Evolutionary conservation across 2,888 invertebrate genomes (phyloP), one percentile per base, ranked within the genome.

Genomic region (Cosmorhoe ocellata): DNA sequence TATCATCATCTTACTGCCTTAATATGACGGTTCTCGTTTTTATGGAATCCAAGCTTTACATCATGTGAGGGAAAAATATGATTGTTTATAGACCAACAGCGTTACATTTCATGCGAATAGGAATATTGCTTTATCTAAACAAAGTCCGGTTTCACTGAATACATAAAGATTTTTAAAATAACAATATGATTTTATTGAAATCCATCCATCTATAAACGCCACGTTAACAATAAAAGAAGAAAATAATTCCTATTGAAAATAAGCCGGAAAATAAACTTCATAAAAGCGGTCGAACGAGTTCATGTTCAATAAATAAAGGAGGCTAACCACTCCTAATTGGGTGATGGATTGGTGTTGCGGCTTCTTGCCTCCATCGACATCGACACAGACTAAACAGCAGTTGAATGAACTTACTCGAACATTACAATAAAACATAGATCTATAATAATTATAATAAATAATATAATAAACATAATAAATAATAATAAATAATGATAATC

Each of bases 291-390:
- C n/a, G n/a, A 45, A 55, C 47, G 47, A 47, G 51, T 30, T 55
- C 51, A 59, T 69, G 63, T 61, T 63, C 64, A 64, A 68, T 72
- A 69, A 65, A 68, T 68, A 66, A 66, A 50, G 51, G 40, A 51
- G 54, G 63, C 56, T 62, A 66, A 66, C 60, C 63, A 38, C 54
- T 59, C 56, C 58, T 74, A 73, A 74, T 74, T 71, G 71, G 71
- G 70, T 72, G 74, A 74, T 73, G 67, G 72, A 68, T 69, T 61
- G 58, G 56, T 66, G 58, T 67, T 67, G 48, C 42, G 48, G 55
- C 53, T 56, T 43, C 51, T 44, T 40, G 44, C 42, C 40, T 34
- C 13, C 49, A 22, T 49, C 46, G 37, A 38, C 38, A 33, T 30
- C 26, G 33, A 31, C 31, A 36, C 39, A 39, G 47, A 52, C 31